Evolutionary conservation across 2,888 invertebrate species (phyloP).

Genomic region (Tanytarsus gracilentus): DNA sequence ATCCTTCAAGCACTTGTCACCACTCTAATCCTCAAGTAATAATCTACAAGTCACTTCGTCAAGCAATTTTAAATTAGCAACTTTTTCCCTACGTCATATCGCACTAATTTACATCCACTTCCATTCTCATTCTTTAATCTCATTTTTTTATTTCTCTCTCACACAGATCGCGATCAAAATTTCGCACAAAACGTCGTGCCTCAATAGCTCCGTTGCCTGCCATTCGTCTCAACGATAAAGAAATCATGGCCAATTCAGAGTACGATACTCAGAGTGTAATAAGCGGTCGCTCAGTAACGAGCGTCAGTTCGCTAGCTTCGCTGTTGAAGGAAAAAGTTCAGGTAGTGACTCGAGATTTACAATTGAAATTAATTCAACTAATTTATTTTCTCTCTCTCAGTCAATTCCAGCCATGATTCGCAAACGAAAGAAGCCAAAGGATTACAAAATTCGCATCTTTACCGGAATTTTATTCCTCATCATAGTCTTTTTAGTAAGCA

Average conservation of each 20-base stretch:
- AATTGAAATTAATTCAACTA: not conserved
- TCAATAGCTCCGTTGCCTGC: constrained; percentile 53
- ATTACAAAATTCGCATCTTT: constrained; percentile 72
- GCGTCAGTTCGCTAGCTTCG: constrained; percentile 76
- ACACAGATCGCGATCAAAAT: constrained; percentile 41
- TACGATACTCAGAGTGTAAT: constrained; percentile 42
- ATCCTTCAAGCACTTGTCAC: no score
- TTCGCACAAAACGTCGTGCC: constrained; percentile 54
- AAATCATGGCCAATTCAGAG: constrained; percentile 47
- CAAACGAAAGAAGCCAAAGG: constrained; percentile 58
- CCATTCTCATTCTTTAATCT: not conserved
- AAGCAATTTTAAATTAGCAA: no score
- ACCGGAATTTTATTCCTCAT: constrained; percentile 72
- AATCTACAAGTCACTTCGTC: no score
- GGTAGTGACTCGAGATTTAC: constrained; percentile 40
- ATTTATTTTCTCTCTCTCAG: constrained; percentile 44
- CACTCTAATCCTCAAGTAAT: no score
- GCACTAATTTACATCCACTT: no score
- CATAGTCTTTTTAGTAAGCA: constrained; percentile 58
- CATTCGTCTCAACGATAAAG: constrained; percentile 47
- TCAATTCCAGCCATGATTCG: constrained; percentile 63
- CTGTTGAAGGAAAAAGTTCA: constrained; percentile 74
- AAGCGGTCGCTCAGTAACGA: constrained; percentile 62
- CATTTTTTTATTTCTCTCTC: not conserved
- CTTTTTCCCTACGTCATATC: no score